Evolutionary conservation across 2,888 invertebrate species (phyloP), one percentile per base, ranked within the genome.

Genomic region (Elysia crispata): DNA sequence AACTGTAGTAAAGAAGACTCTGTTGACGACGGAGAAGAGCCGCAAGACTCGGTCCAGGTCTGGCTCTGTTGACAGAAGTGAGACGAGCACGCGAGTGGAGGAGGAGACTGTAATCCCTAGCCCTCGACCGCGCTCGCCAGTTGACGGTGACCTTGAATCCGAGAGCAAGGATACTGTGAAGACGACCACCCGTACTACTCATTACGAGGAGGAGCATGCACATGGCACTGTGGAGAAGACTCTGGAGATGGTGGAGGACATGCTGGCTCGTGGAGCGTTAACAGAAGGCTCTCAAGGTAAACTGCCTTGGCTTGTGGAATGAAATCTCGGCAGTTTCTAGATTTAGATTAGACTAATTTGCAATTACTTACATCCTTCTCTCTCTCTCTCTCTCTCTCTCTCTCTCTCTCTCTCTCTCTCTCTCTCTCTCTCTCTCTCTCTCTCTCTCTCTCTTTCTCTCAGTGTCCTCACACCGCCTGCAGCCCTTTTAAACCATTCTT

Each of bases 11-110:
- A 82, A 82, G 30, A 86, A 84, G 54, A 84, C 82, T 15, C 76
- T 86, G n/a, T 31, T 86, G 23, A 81, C 85, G 67, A 84, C 84
- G 30, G 83, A 85, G 28, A 84, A 85, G 23, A 83, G 73, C n/a
- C 77, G 83, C 11, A 86, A 81, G 69, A 80, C 82, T 11, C 82
- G 86, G 57, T 86, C 87, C 1, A 77, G 85, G 41, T 87, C 87
- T 30, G 87, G 86, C 1, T 86, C 86, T n/a, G 33, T 86, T 66
- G 85, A 85, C n/a, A 80, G 83, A 74, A 31, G 50, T 72, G 15
- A 54, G 49, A 25, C 13, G 30, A 62, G 62, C 31, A 25, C 74
- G 1, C 30, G 31, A 13, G 67, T 80, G 23, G 73, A 66, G 20
- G 83, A 83, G 50, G 73, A 75, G 50, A 60, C 49, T 1, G 72